phyloP scores from a whole-genome alignment of 2,888 invertebrate genomes.

The Arrhopalites spinosus region DNA sequence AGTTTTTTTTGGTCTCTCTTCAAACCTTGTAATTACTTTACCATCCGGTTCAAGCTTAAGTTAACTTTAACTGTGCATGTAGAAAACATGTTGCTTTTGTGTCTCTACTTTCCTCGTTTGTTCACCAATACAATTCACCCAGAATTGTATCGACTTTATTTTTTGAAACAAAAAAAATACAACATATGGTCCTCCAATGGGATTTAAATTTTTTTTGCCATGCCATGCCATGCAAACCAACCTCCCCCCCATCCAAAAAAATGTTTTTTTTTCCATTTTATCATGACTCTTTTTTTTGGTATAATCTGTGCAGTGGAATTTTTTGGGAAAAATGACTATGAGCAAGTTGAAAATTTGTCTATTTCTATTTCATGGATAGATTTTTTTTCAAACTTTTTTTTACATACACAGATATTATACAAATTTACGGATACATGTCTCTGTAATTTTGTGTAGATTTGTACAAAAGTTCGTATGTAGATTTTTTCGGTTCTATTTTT shows the following conservation, averaged over 20 bases:
- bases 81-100: background rate
- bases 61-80: slow-evolving; percentile 22
- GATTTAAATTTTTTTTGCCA: slow-evolving; percentile 10
- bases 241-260: too few species aligned
- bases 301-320: too few species aligned
- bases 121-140: too few species aligned
- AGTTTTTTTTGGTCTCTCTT: too few species aligned
- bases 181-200: slow-evolving; percentile 23
- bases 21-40: slow-evolving; percentile 32
- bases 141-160: background rate
- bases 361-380: background rate
- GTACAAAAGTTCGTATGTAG: too few species aligned
- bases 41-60: slow-evolving; percentile 30
- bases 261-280: too few species aligned
- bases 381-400: background rate
- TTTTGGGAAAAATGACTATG: too few species aligned
- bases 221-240: background rate
- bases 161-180: background rate
- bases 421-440: too few species aligned
- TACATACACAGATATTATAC: too few species aligned
- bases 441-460: too few species aligned
- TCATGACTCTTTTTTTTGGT: too few species aligned
- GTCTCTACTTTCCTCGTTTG: background rate
- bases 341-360: too few species aligned
- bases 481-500: background rate